phyloP scores from a whole-genome alignment of 2,113 vertebrate genomes.

The Prochilodus magdalenae region DNA sequence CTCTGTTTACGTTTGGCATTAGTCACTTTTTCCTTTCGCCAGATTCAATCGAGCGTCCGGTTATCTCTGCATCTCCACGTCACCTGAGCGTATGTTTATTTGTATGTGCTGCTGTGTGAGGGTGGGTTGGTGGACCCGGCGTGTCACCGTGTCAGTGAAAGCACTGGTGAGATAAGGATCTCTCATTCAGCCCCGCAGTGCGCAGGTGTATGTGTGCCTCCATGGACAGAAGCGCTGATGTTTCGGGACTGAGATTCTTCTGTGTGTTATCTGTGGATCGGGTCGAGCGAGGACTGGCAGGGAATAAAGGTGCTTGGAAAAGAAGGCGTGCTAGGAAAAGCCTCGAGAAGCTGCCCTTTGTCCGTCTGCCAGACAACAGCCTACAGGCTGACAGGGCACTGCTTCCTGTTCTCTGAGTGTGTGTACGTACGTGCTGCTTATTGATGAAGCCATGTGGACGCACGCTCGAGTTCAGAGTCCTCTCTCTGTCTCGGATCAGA shows the following conservation, averaged over 20 bases:
- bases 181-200: neutral
- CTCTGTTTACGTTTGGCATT: neutral
- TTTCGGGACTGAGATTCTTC: neutral
- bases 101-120: neutral
- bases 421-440: neutral
- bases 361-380: slow-evolving; percentile 35
- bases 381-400: slow-evolving; percentile 2
- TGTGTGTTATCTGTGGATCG: neutral
- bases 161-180: neutral
- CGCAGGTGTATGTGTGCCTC: no score
- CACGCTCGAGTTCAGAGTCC: neutral
- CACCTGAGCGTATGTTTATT: neutral
- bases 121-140: neutral
- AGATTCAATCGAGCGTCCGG: neutral
- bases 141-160: neutral
- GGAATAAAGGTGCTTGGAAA: neutral
- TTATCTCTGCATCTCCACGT: neutral
- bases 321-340: neutral
- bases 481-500: neutral
- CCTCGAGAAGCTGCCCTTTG: slow-evolving; percentile 2
- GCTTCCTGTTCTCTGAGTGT: slow-evolving; percentile 35
- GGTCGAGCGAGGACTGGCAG: neutral
- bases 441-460: neutral
- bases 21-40: neutral
- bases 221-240: no score